Percentiles rank a stretch among this genome's conserved stretches.
Evolutionary conservation across 1,140 invertebrate species (phyloP).

Genomic region (Drosophila subpulchrella): DNA sequence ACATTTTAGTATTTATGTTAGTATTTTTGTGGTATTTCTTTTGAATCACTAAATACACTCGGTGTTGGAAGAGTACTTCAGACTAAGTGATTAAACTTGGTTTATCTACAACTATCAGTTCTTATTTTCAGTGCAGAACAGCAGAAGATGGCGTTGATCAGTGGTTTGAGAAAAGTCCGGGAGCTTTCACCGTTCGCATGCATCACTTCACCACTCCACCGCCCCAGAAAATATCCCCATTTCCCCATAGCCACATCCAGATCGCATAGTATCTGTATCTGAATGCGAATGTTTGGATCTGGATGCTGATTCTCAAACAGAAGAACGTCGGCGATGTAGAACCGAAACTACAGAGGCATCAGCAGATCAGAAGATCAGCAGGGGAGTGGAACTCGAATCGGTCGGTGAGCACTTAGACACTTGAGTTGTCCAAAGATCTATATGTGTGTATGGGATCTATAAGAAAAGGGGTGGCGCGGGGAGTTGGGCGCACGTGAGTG

Average conservation of each 20-base stretch:
- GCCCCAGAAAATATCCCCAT: constrained; percentile 5
- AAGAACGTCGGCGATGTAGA: constrained; percentile 9
- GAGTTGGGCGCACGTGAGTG: constrained; percentile 9
- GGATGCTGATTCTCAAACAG: constrained; percentile 36
- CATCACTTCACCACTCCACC: constrained; percentile 6
- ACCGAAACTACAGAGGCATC: constrained; percentile 10
- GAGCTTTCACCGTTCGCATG: constrained; percentile 33
- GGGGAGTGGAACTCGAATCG: constrained; percentile 36
- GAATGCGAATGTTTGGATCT: constrained; percentile 64
- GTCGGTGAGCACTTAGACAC: constrained; percentile 73
- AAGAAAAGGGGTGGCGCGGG: constrained; percentile 17
- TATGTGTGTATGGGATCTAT: not conserved
- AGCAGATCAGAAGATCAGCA: constrained; percentile 1
- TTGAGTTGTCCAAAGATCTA: constrained; percentile 72
- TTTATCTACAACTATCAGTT: not conserved
- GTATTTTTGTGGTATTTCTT: too few relatives aligned
- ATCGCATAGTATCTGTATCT: constrained; percentile 13
- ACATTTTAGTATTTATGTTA: too few relatives aligned
- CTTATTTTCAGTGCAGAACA: constrained; percentile 25
- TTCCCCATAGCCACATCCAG: not conserved
- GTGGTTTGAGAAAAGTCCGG: constrained; percentile 54
- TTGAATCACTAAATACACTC: too few relatives aligned
- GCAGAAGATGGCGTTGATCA: constrained; percentile 43
- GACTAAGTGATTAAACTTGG: too few relatives aligned
- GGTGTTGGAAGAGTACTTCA: too few relatives aligned